Conservation (phyloP, 2,113 vertebrate genomes). For the Gopherus evgoodei region DNA sequence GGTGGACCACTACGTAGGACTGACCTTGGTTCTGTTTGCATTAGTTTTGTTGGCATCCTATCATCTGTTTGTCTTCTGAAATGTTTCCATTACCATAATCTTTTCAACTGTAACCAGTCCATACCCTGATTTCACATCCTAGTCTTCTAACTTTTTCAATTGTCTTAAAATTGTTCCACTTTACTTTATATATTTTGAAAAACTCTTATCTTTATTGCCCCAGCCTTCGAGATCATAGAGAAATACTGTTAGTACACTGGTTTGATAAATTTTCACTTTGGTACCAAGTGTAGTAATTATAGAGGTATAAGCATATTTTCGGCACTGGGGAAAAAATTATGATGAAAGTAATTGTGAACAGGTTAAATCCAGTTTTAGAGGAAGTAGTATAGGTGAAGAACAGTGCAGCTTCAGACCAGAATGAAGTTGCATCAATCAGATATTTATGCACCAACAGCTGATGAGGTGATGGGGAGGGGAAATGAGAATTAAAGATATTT, state of each 20-base stretch:
- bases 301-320: neutral
- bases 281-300: neutral
- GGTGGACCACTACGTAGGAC: no score
- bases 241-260: neutral
- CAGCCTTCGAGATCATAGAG: neutral
- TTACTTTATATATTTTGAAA: no score
- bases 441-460: no score
- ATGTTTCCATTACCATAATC: no score
- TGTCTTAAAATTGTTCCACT: no score
- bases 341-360: neutral
- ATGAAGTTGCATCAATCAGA: neutral
- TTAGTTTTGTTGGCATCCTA: no score
- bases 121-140: no score
- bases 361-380: neutral
- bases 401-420: neutral
- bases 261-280: neutral
- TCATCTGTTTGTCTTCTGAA: no score
- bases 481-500: neutral
- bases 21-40: no score
- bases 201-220: no score
- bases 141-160: no score
- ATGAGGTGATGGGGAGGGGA: neutral
- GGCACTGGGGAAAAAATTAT: neutral
- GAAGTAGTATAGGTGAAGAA: neutral
- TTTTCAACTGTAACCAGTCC: no score